Evolutionary conservation across 2,888 invertebrate species (phyloP), one percentile per base, ranked within the genome.

Genomic region (Hirtodrosophila alboralis): DNA sequence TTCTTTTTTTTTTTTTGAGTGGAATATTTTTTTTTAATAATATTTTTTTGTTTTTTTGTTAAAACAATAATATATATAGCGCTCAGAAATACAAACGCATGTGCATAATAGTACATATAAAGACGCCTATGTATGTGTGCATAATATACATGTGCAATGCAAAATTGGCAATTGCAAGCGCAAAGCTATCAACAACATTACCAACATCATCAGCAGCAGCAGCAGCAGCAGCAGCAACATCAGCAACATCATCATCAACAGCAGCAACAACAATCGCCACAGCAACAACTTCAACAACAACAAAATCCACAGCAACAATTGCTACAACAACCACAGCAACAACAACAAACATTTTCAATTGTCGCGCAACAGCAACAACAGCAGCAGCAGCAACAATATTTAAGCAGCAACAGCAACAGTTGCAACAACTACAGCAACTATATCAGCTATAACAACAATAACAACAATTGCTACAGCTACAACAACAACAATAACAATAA

Each of bases 131-230:
- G 52, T 47, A 58, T 63, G 49, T 63, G 40, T 53, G 48, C 43
- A 59, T 45, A 56, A 68, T 64, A 75, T 58, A 72, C 56, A 72
- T 75, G 84, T 87, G 87, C 78, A 84, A 88, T 88, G 87, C 88
- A 88, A 87, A 88, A 88, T 84, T 88, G 88, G 87, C 85, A 87
- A 80, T 78, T 84, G 70, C 78, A 85, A 71, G 66, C 84, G 47
- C 79, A 77, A 68, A 81, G 84, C 75, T 84, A 86, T 68, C 79
- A 78, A 64, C 74, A 75, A 70, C 72, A 77, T 64, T 63, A 73
- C 58, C 71, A 78, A 37, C 65, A 74, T 28, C 58, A 57, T 16
- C 58, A 67, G 7, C 56, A 67, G 9, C 56, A 70, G 5, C 58
- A 63, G 13, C 59, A 53, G 7, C 61, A 54, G 31, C 61, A 68